These are phyloP conservation scores for Metallyticus violacea DNA, from an alignment of 2,888 invertebrate genomes.

Conservation along the genomic window DNA sequence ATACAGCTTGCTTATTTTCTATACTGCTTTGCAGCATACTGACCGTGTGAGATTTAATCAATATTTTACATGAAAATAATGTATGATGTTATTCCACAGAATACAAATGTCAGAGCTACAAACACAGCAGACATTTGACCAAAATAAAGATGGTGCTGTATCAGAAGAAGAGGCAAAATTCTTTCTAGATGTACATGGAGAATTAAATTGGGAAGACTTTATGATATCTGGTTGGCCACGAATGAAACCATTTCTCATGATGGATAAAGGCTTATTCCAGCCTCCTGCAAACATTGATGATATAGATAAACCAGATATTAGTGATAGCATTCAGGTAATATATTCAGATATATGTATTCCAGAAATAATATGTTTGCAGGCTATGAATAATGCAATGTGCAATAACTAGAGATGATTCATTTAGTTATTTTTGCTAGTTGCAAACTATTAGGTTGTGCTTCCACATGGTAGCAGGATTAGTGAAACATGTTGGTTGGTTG, in stretches of 20 bases:
- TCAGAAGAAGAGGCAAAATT: conserved; percentile 75
- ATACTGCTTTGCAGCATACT: no score
- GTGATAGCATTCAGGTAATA: neutral
- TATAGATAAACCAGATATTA: neutral
- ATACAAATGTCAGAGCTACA: conserved; percentile 68
- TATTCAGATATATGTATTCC: no score
- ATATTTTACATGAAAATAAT: no score
- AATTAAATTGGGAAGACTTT: conserved; percentile 67
- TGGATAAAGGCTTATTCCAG: conserved; percentile 68
- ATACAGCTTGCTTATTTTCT: no score
- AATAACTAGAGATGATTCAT: no score
- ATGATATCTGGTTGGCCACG: conserved; percentile 68
- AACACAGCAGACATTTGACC: conserved; percentile 77
- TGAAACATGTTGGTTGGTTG: no score
- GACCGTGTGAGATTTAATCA: no score
- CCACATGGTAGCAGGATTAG: no score
- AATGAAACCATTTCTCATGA: conserved; percentile 75
- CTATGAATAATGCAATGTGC: no score
- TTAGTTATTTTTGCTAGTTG: no score
- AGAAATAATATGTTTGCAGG: no score
- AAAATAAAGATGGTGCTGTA: conserved; percentile 84
- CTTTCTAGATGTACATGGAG: conserved; percentile 55
- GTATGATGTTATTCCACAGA: conserved; percentile 42
- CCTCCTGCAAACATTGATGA: conserved; percentile 46
- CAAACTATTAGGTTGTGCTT: no score